phyloP scores from a whole-genome alignment of 2,113 vertebrate genomes.

The Hyla sarda region DNA sequence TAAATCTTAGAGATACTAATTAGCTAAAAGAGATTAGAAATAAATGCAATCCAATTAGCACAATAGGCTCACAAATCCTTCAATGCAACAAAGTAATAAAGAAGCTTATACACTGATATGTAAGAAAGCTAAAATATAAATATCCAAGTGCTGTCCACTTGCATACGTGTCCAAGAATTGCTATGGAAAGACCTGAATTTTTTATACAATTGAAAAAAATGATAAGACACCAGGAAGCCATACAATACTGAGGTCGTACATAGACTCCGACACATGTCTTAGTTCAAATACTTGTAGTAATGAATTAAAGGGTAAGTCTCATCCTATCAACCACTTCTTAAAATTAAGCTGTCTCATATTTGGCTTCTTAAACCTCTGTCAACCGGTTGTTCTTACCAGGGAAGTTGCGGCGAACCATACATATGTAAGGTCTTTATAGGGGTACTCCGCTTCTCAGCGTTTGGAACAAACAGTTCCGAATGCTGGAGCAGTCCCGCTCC shows the following conservation, averaged over 20 bases:
- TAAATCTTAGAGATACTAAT: conserved; percentile 21
- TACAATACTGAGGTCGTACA: neutral
- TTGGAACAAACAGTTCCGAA: too few relatives aligned
- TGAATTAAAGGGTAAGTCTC: neutral
- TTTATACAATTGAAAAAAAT: too few relatives aligned
- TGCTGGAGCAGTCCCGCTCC: too few relatives aligned
- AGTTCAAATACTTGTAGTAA: neutral
- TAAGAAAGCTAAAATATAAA: too few relatives aligned
- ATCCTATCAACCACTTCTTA: neutral
- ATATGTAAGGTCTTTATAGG: too few relatives aligned
- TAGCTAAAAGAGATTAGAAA: neutral
- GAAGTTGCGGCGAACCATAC: too few relatives aligned
- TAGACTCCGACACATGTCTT: neutral
- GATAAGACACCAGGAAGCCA: neutral
- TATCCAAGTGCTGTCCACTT: too few relatives aligned
- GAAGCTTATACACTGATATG: neutral
- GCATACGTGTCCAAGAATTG: too few relatives aligned
- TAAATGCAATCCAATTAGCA: neutral
- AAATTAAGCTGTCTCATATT: too few relatives aligned
- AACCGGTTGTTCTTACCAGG: neutral
- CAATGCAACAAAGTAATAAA: neutral
- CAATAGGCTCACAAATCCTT: neutral
- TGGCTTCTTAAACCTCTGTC: too few relatives aligned
- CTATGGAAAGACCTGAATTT: too few relatives aligned
- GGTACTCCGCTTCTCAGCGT: too few relatives aligned